Evolutionary conservation across 2,888 invertebrate genomes (phyloP).

Genomic region (Erebia epiphron): DNA sequence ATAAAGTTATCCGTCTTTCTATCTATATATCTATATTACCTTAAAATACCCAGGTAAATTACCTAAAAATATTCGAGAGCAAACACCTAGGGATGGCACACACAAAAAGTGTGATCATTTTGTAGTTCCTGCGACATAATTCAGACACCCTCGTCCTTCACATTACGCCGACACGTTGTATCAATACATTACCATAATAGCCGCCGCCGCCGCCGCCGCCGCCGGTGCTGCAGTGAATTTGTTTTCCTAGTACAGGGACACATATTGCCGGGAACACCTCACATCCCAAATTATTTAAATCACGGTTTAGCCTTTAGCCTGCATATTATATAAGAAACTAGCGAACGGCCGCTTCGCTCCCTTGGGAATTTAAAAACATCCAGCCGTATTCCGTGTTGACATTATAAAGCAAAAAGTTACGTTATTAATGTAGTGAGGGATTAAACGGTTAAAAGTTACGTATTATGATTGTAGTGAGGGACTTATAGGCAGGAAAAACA

Average conservation of each 20-base stretch:
- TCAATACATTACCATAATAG: constrained; percentile 26
- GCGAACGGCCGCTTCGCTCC: too few species aligned
- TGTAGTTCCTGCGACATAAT: constrained; percentile 18
- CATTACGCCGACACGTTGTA: constrained; percentile 21
- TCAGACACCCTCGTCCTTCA: constrained; percentile 1
- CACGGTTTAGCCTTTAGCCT: neutral
- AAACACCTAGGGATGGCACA: neutral
- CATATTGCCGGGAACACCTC: constrained; percentile 26
- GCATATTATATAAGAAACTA: too few species aligned
- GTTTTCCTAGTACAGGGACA: constrained; percentile 10
- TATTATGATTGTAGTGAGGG: too few species aligned
- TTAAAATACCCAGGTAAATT: neutral
- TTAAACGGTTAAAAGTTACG: too few species aligned
- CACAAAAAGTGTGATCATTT: constrained; percentile 10
- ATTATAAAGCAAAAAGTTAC: too few species aligned
- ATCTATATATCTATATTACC: neutral
- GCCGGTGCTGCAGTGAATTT: constrained; percentile 29
- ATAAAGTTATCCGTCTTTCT: too few species aligned
- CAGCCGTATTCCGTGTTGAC: too few species aligned
- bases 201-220: neutral
- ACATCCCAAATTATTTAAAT: constrained; percentile 35
- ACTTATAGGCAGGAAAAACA: too few species aligned
- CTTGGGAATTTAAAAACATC: too few species aligned
- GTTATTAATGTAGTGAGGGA: too few species aligned
- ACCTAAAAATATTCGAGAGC: neutral